A percentile compares a stretch with the other conserved stretches of the same genome.
Conservation (phyloP, 2,888 invertebrate genomes). For the Drosophila melanosoma region DNA sequence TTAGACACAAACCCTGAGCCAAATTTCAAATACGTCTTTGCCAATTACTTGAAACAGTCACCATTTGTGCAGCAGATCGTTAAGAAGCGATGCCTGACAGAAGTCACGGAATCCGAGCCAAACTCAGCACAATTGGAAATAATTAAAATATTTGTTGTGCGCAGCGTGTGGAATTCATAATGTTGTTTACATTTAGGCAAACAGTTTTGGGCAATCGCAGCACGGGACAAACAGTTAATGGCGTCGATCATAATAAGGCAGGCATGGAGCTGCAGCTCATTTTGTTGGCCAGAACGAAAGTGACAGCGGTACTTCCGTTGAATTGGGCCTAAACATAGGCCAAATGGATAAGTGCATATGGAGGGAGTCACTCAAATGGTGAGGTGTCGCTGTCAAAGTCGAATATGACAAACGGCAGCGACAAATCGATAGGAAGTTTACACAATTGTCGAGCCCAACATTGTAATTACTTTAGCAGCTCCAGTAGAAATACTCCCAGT, state of each 20-base stretch:
- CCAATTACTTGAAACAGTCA: not conserved
- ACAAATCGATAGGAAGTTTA: slow-evolving; percentile 62
- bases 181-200: slow-evolving; percentile 38
- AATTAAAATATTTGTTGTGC: slow-evolving; percentile 74
- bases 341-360: slow-evolving; percentile 21
- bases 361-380: slow-evolving; percentile 21
- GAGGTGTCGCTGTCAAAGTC: slow-evolving; percentile 51
- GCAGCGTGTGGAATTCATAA: slow-evolving; percentile 60
- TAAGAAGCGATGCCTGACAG: slow-evolving; percentile 22
- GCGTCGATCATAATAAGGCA: slow-evolving; percentile 56
- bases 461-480: slow-evolving; percentile 4
- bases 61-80: slow-evolving; percentile 6
- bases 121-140: slow-evolving; percentile 63
- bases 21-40: slow-evolving; percentile 3
- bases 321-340: slow-evolving; percentile 3
- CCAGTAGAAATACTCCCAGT: slow-evolving; percentile 7
- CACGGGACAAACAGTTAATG: slow-evolving; percentile 65
- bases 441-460: slow-evolving; percentile 47
- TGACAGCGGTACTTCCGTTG: slow-evolving; percentile 71
- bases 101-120: slow-evolving; percentile 50
- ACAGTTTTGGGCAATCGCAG: slow-evolving; percentile 29
- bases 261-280: slow-evolving; percentile 8
- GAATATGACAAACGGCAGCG: slow-evolving; percentile 45
- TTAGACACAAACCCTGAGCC: not conserved
- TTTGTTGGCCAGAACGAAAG: slow-evolving; percentile 62